phyloP scores from a whole-genome alignment of 37 sponge, comb jelly and placozoan genomes.

The Hexactinellida sp. region DNA sequence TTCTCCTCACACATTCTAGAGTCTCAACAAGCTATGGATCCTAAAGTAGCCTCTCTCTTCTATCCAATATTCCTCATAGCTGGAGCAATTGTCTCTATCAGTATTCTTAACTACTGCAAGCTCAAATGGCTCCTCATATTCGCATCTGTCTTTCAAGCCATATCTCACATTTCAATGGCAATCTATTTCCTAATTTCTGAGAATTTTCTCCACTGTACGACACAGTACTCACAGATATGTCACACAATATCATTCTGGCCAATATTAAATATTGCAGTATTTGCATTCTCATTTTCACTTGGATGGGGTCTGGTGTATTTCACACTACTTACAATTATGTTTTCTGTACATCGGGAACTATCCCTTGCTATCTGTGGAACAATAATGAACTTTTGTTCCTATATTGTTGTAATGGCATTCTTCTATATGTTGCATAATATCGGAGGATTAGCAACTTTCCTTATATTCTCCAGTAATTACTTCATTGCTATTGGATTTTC shows the following conservation, averaged over 20 bases:
- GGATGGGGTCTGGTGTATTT: background rate
- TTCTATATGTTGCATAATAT: background rate
- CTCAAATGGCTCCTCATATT: background rate
- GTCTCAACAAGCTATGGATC: background rate
- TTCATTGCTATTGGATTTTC: background rate
- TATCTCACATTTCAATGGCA: background rate
- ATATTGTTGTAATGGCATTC: background rate
- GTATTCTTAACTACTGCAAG: background rate
- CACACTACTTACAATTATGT: background rate
- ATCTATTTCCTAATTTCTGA: background rate
- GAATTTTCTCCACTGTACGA: background rate
- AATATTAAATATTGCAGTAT: background rate
- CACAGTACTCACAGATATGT: background rate
- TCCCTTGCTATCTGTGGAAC: background rate
- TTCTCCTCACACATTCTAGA: constrained; percentile 13
- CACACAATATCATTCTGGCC: background rate
- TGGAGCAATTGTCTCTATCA: background rate
- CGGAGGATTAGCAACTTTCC: background rate
- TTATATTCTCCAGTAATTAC: background rate
- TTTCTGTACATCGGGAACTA: background rate
- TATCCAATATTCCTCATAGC: background rate
- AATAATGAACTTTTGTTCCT: background rate
- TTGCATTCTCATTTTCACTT: background rate
- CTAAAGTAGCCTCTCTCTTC: constrained; percentile 17
- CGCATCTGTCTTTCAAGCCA: background rate